A percentile compares a stretch with the other conserved stretches of the same genome.
Evolutionary conservation across 2,113 vertebrate species (phyloP).

Genomic region (Scomber scombrus): DNA sequence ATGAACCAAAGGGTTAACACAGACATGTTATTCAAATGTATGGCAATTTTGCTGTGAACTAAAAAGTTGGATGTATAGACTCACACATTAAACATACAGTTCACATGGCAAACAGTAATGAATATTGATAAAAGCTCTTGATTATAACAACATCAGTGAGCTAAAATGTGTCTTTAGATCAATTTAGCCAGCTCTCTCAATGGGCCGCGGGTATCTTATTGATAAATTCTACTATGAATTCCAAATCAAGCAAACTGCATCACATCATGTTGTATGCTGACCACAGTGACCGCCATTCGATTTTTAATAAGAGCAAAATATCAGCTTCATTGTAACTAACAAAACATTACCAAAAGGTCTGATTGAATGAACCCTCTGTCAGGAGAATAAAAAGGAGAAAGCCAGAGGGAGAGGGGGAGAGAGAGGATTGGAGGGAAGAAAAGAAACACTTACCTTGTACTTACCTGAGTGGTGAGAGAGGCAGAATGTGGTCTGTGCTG

Average conservation of each 20-base stretch:
- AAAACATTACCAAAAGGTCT: slow-evolving; percentile 30
- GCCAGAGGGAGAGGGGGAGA: not conserved
- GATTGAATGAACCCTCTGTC: slow-evolving; percentile 31
- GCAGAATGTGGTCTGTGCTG: slow-evolving; percentile 18
- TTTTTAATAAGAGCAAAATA: slow-evolving; percentile 55
- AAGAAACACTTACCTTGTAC: slow-evolving; percentile 42
- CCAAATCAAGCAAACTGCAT: too few relatives aligned
- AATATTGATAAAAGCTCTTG: slow-evolving; percentile 11
- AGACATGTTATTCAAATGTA: too few relatives aligned
- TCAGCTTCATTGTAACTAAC: slow-evolving; percentile 41
- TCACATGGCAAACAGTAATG: not conserved
- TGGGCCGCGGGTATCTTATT: slow-evolving; percentile 12
- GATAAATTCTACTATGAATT: slow-evolving; percentile 43
- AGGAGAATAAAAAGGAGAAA: slow-evolving; percentile 22
- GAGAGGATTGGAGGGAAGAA: slow-evolving; percentile 21
- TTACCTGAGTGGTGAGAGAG: slow-evolving; percentile 22
- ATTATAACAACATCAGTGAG: slow-evolving; percentile 25
- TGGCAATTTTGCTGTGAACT: too few relatives aligned
- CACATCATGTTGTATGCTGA: too few relatives aligned
- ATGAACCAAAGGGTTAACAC: too few relatives aligned
- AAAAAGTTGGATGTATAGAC: too few relatives aligned
- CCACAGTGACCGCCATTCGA: not conserved
- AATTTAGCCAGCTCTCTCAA: slow-evolving; percentile 26
- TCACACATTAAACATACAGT: not conserved
- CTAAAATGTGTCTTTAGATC: slow-evolving; percentile 9